Evolutionary conservation across 2,113 vertebrate genomes (phyloP).

Genomic region (Myotis yumanensis): DNA sequence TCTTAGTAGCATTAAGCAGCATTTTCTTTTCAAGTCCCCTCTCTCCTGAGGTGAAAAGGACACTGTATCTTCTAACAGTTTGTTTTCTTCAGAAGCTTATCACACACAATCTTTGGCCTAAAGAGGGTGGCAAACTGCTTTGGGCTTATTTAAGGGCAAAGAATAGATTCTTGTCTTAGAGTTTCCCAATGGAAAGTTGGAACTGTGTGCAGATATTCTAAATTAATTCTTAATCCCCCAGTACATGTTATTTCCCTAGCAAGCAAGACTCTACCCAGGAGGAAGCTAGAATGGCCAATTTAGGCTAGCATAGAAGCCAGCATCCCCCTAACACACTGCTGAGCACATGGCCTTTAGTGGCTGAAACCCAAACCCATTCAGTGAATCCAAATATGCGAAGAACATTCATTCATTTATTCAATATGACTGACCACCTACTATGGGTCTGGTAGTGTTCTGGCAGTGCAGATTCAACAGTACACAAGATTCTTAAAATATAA

Average conservation of each 20-base stretch:
- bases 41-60: conserved; percentile 23
- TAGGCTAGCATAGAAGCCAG: background rate
- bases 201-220: background rate
- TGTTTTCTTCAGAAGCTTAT: background rate
- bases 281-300: background rate
- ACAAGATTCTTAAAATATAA: conserved; percentile 9
- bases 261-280: background rate
- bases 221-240: background rate
- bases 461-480: background rate
- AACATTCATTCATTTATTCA: background rate
- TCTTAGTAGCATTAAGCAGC: background rate
- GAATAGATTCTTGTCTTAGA: background rate
- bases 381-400: background rate
- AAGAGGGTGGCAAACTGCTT: background rate
- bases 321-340: no score
- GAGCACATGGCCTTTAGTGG: background rate
- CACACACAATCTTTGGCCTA: background rate
- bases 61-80: background rate
- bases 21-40: background rate
- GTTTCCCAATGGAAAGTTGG: background rate
- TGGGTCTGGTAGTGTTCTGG: background rate
- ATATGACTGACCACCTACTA: background rate
- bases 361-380: background rate
- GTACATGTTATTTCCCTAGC: background rate
- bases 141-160: background rate